These are phyloP conservation scores for Coleophora deauratella DNA, from an alignment of 2,888 invertebrate genomes.

Conservation along the genomic window DNA sequence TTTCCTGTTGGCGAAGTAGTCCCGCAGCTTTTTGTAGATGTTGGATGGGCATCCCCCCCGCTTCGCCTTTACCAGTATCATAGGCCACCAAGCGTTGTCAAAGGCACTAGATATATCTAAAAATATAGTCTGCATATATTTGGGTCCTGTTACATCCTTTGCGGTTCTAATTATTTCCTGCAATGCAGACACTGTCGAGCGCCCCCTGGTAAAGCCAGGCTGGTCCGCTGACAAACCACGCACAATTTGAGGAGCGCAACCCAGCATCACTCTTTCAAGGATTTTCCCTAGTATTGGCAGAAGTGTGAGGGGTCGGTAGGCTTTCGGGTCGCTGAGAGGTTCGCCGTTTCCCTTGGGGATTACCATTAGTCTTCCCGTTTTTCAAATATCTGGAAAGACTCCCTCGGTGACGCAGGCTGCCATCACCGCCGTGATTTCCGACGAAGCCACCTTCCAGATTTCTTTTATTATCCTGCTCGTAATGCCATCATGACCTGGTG, in stretches of 20 bases:
- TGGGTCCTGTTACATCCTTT: neutral
- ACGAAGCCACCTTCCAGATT: too few relatives aligned
- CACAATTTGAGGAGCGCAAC: too few relatives aligned
- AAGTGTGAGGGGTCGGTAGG: slow-evolving; percentile 18
- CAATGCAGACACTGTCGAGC: slow-evolving; percentile 9
- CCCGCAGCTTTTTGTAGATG: neutral
- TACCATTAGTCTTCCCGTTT: neutral
- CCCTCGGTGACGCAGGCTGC: too few relatives aligned
- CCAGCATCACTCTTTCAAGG: too few relatives aligned
- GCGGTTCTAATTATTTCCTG: neutral
- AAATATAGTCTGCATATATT: neutral
- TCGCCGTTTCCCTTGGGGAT: neutral
- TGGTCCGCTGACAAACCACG: too few relatives aligned
- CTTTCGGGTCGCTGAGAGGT: slow-evolving; percentile 4
- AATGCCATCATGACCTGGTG: neutral
- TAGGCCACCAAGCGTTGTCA: too few relatives aligned
- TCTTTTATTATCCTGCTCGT: neutral
- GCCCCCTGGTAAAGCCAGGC: too few relatives aligned
- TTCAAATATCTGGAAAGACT: neutral
- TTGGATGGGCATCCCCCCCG: neutral
- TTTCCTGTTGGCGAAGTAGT: too few relatives aligned
- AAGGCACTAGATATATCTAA: neutral
- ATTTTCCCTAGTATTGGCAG: slow-evolving; percentile 13
- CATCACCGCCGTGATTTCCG: too few relatives aligned
- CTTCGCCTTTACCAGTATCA: neutral